phyloP scores from a whole-genome alignment of 2,888 invertebrate species.

The Ormyrus labotus region DNA sequence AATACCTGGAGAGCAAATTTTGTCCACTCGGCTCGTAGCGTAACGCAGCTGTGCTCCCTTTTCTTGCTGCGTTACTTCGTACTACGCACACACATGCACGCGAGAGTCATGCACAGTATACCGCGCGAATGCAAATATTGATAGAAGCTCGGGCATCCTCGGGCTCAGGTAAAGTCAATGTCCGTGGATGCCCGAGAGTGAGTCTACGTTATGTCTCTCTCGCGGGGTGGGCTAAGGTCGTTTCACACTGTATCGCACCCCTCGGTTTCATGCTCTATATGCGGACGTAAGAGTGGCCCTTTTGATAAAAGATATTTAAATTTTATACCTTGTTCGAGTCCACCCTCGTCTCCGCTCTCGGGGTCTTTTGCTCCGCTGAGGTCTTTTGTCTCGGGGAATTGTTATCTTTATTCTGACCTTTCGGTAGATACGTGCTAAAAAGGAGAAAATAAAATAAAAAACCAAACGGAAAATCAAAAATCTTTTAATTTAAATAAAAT shows the following conservation, averaged over 20 bases:
- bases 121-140: constrained; percentile 38
- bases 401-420: constrained; percentile 32
- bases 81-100: neutral
- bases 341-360: constrained; percentile 6
- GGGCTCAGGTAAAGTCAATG: constrained; percentile 53
- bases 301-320: constrained; percentile 52
- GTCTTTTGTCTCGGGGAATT: constrained; percentile 26
- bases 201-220: constrained; percentile 6
- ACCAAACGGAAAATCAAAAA: constrained; percentile 25
- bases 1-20: constrained; percentile 44
- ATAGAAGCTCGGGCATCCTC: constrained; percentile 46
- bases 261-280: constrained; percentile 2
- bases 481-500: neutral
- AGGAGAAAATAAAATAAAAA: constrained; percentile 44
- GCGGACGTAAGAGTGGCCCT: constrained; percentile 5
- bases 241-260: constrained; percentile 52
- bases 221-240: constrained; percentile 45
- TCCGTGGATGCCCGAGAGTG: constrained; percentile 51
- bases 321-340: constrained; percentile 46
- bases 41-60: neutral
- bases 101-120: neutral
- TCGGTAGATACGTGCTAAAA: constrained; percentile 39
- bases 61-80: neutral
- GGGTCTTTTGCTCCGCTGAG: constrained; percentile 25
- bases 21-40: constrained; percentile 4